Conservation (phyloP, 2,888 invertebrate genomes). For the Lasioglossum vierecki region DNA sequence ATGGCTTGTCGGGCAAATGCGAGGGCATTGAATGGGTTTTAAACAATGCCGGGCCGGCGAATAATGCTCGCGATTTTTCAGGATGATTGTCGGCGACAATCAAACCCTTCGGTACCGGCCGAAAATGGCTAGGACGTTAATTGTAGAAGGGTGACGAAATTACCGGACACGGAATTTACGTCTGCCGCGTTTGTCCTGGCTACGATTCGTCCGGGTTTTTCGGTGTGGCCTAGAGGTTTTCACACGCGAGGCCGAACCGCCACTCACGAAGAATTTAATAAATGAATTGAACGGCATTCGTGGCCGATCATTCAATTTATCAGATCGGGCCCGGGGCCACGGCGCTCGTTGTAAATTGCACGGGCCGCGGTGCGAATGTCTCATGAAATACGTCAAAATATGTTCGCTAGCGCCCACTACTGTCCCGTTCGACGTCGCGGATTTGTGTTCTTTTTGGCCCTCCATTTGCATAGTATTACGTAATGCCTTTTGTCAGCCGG, state of each 20-base stretch:
- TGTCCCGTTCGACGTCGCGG: not conserved
- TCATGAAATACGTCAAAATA: constrained; percentile 31
- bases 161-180: constrained; percentile 37
- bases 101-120: not conserved
- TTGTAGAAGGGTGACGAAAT: constrained; percentile 37
- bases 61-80: constrained; percentile 1
- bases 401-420: not conserved
- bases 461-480: constrained; percentile 6
- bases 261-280: constrained; percentile 46
- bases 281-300: constrained; percentile 53
- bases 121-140: constrained; percentile 23
- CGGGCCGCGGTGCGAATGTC: constrained; percentile 13
- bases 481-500: not conserved
- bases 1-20: not conserved
- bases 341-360: constrained; percentile 20
- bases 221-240: not conserved
- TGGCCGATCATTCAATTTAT: constrained; percentile 40
- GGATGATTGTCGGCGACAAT: not conserved
- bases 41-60: not conserved
- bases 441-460: not conserved
- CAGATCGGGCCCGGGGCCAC: not conserved
- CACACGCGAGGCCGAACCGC: constrained; percentile 5
- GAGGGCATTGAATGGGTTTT: not conserved
- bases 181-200: not conserved
- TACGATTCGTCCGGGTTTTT: not conserved